These are phyloP conservation scores for Trogon melanurus DNA, from an alignment of 2,113 vertebrate genomes.

Conservation along the genomic window DNA sequence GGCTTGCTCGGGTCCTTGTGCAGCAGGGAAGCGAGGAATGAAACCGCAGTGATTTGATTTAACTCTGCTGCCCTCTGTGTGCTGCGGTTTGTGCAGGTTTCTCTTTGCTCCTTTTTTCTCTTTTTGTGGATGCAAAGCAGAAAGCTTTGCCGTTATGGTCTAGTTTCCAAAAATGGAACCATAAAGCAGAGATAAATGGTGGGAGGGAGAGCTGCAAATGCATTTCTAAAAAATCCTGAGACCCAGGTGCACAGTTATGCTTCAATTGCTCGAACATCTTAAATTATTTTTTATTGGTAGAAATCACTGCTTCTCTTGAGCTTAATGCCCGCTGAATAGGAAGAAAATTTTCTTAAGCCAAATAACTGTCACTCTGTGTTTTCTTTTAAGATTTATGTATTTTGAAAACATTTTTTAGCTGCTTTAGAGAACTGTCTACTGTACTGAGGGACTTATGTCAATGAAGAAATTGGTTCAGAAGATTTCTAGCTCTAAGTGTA, in stretches of 20 bases:
- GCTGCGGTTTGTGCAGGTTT: neutral
- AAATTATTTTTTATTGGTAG: constrained; percentile 47
- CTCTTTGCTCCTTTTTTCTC: neutral
- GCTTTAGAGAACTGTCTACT: constrained; percentile 15
- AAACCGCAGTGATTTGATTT: neutral
- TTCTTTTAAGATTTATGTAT: constrained; percentile 47
- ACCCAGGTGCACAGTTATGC: neutral
- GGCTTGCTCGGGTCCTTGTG: neutral
- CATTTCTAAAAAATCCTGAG: constrained; percentile 13
- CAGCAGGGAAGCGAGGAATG: neutral
- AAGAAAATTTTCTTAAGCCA: neutral
- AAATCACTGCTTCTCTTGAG: constrained; percentile 7
- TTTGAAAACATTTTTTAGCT: constrained; percentile 53
- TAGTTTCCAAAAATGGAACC: neutral
- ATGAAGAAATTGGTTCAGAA: neutral
- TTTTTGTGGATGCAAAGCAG: neutral
- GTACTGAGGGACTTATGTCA: neutral
- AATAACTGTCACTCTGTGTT: constrained; percentile 46
- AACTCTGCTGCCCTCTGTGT: neutral
- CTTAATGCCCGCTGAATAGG: constrained; percentile 17
- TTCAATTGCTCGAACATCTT: constrained; percentile 31
- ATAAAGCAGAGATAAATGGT: constrained; percentile 9
- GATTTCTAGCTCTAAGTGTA: neutral
- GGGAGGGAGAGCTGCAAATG: neutral
- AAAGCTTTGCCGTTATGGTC: neutral